Base-by-base conservation (phyloP, 1,140 invertebrate species). In the Hirudo medicinalis region DNA sequence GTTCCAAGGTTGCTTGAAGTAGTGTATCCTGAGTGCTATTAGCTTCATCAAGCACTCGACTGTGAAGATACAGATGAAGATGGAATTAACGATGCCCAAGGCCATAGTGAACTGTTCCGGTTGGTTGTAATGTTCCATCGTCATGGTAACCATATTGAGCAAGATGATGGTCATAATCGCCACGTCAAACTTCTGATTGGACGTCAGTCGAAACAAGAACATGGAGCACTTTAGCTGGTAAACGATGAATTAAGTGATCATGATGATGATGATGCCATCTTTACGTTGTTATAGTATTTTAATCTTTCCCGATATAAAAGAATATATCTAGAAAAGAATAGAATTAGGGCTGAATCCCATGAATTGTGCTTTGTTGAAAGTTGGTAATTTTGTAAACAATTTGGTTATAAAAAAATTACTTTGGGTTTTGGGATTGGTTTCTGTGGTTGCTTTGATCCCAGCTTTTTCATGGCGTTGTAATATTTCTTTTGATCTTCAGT, bases 401-500 rank as follows among this genome's bases (percentile, higher is more conserved):
- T 36, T 36, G 32, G 32, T 36, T 36, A 2, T 32, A 19, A 25
- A 22, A 60, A 15, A 13, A 15, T 63, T 20, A 82, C 79, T 72
- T 77, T 91, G 76, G 95, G 94, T 82, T 92, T 88, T 76, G 94
- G 94, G 82, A 94, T 96, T 73, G 94, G 93, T 86, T 98, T 98
- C 79, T 95, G 86, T 55, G 94, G 95, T 83, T 96, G 94, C 82
- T 97, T 97, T 54, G 90, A 93, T 76, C 92, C 91, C 92, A 98
- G 97, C 85, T 97, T 96, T 84, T 98, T 98, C 95, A 98, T 98
- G 71, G 94, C 94, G 83, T 95, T 96, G 85, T 97, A 98, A 84
- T 98, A 98, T 85, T 97, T 98, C 87, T 97, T 98, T 84, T 98
- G 95, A 85, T 97, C 94, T 83, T 98, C 94, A 75, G 94, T 97